These are phyloP conservation scores for Isichthys henryi DNA, from an alignment of 2,113 vertebrate genomes.

Conservation along the genomic window DNA sequence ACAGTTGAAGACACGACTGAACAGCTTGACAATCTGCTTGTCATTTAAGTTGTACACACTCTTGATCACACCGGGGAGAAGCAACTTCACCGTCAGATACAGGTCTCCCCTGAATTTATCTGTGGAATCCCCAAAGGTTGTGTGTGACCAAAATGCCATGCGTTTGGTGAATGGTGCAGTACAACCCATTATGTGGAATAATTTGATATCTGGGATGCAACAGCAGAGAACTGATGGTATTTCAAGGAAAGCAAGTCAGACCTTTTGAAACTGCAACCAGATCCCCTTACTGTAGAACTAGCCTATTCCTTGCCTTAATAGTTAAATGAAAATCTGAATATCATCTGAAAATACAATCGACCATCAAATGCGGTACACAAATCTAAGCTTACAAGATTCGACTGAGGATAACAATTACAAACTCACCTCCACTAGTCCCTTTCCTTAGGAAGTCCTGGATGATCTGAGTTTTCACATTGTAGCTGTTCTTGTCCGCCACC, in stretches of 20 bases:
- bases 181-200: not conserved
- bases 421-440: slow-evolving; percentile 78
- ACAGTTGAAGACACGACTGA: slow-evolving; percentile 86
- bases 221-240: not conserved
- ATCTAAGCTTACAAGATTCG: not conserved
- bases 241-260: not conserved
- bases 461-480: slow-evolving; percentile 90
- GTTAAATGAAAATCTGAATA: not conserved
- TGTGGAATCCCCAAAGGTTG: slow-evolving; percentile 34
- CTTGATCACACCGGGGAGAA: slow-evolving; percentile 90
- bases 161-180: not conserved
- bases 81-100: slow-evolving; percentile 87
- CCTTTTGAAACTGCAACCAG: not conserved
- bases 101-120: slow-evolving; percentile 91
- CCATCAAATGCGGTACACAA: not conserved
- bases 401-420: not conserved
- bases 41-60: slow-evolving; percentile 97
- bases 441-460: slow-evolving; percentile 87
- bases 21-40: slow-evolving; percentile 97
- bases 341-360: not conserved
- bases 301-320: not conserved
- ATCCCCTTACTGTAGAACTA: not conserved
- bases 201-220: not conserved
- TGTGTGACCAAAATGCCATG: not conserved
- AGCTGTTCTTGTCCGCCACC: slow-evolving; percentile 86